A percentile compares a stretch with the other conserved stretches of the same genome.
Conservation (phyloP, 1,140 invertebrate species). For the Yoshiicerus persimilis region DNA sequence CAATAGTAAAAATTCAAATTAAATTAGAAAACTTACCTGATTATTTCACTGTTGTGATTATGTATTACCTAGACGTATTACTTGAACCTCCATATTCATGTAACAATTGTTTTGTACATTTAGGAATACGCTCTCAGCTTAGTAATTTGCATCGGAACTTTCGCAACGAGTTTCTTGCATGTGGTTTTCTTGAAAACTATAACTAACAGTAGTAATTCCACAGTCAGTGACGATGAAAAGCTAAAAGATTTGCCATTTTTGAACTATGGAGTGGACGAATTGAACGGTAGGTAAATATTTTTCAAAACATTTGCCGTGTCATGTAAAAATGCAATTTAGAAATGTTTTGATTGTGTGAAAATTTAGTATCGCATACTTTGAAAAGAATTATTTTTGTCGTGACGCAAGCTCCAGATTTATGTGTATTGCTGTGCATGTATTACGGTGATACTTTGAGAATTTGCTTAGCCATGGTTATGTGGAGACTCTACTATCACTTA, state of each 20-base stretch:
- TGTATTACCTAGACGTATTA: too few relatives aligned
- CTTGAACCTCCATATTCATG: too few relatives aligned
- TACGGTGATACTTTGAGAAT: neutral
- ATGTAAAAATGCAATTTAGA: neutral
- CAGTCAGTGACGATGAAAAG: neutral
- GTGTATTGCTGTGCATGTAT: neutral
- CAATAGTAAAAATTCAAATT: too few relatives aligned
- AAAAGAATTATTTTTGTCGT: neutral
- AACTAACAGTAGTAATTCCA: neutral
- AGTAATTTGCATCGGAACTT: neutral
- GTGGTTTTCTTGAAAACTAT: neutral
- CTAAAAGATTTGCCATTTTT: neutral
- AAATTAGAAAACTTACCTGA: too few relatives aligned
- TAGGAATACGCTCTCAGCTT: neutral
- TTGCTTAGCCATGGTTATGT: neutral
- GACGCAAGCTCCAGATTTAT: neutral
- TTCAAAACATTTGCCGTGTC: too few relatives aligned
- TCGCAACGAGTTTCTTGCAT: neutral
- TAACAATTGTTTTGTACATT: too few relatives aligned
- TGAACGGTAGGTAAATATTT: neutral
- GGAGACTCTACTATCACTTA: neutral
- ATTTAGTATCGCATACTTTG: neutral
- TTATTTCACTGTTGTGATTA: too few relatives aligned
- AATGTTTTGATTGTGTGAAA: neutral
- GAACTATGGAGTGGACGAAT: neutral